Evolutionary conservation across 2,797 vertebrate species (phyloP).

Genomic region (Sarcophilus harrisii): DNA sequence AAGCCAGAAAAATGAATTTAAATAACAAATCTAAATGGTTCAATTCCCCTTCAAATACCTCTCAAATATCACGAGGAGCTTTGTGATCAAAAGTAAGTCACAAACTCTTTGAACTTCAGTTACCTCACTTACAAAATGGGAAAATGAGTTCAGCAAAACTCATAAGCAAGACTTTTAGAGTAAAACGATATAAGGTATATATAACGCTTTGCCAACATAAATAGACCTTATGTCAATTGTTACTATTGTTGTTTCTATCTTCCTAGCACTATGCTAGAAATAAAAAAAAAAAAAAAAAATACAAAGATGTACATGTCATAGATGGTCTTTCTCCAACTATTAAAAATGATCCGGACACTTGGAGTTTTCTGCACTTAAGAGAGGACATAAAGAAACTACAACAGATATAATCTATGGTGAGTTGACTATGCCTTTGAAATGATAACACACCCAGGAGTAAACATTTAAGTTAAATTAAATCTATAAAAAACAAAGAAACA

Average conservation of each 20-base stretch:
- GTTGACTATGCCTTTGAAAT: neutral
- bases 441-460: neutral
- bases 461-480: neutral
- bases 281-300: neutral
- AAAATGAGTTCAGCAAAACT: neutral
- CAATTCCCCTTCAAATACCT: neutral
- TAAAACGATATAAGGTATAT: slow-evolving; percentile 26
- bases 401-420: neutral
- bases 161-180: neutral
- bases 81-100: neutral
- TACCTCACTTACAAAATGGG: slow-evolving; percentile 31
- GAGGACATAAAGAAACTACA: neutral
- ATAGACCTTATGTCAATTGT: neutral
- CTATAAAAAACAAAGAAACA: neutral
- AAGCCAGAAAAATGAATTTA: neutral
- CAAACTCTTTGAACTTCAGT: slow-evolving; percentile 2
- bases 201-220: slow-evolving; percentile 6
- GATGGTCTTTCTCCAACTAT: neutral
- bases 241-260: neutral
- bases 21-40: neutral
- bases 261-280: neutral
- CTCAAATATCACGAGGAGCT: neutral
- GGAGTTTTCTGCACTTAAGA: neutral
- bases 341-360: neutral
- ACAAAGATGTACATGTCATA: neutral